Evolutionary conservation across 1,140 invertebrate species (phyloP), one percentile per base, ranked within the genome.

Genomic region (Semibalanus balanoides): DNA sequence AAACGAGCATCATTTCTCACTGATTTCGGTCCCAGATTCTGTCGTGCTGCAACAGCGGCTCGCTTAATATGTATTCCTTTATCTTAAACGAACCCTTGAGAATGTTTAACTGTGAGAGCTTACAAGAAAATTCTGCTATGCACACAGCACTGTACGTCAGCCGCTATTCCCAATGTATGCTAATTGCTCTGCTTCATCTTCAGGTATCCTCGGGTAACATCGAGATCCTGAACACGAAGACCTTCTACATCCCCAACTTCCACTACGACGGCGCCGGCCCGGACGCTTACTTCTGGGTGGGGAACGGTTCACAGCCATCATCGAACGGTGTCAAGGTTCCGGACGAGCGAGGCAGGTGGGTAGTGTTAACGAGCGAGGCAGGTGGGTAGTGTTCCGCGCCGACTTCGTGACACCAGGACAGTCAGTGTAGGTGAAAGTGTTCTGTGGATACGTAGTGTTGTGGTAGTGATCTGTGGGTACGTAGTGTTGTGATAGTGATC

Each of bases 201-300:
- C 28, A 76, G 3, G 86, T 97, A 0, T 87, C 93, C 25, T 96
- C 94, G 9, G 94, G 93, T 78, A 94, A 95, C 84, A 91, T 97
- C 73, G 93, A 91, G 78, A 92, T 97, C 27, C 83, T 96, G 71
- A 94, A 96, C 83, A 92, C 93, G 22, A 94, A 93, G 84, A 96
- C 94, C 0, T 91, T 97, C 82, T 94, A 94, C 82, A 96, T 96
- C 79, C 93, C 94, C 5, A 94, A 96, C 84, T 85, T 97, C 73
- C 92, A 95, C 82, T 97, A 96, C 81, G 93, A 96, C 80, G 94
- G 94, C 14, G 90, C 89, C 22, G 93, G 92, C 0, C 91, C 93
- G 0, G 93, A 95, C 82, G 93, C 93, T 9, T 96, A 93, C 83
- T 97, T 97, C 83, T 95, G 92, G 92, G 93, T 95, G 9, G 94